A percentile compares a stretch with the other conserved stretches of the same genome.
Evolutionary conservation across 2,113 vertebrate genomes (phyloP).

Genomic region (Scatophagus argus): DNA sequence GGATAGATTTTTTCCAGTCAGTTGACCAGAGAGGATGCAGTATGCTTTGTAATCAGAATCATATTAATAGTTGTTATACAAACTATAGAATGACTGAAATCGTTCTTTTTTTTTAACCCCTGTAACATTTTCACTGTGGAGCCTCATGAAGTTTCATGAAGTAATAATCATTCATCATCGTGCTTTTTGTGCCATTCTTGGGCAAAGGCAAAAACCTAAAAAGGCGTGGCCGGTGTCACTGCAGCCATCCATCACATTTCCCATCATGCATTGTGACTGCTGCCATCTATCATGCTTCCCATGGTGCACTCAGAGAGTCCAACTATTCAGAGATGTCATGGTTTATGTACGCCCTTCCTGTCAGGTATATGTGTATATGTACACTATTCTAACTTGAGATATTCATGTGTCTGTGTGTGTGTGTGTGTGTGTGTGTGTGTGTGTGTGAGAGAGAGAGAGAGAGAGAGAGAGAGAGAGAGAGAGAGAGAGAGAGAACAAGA

Average conservation of each 20-base stretch:
- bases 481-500: too few species aligned
- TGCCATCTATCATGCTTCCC: conserved; percentile 60
- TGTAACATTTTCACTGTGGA: conserved; percentile 20
- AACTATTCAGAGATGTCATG: conserved; percentile 47
- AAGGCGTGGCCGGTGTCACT: conserved; percentile 59
- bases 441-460: conserved; percentile 30
- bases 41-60: conserved; percentile 9
- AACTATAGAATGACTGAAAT: background rate
- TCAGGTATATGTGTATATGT: conserved; percentile 44
- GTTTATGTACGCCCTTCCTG: conserved; percentile 37
- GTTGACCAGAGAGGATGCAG: background rate
- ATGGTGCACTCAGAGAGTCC: conserved; percentile 26
- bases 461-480: too few species aligned
- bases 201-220: conserved; percentile 55
- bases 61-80: conserved; percentile 2
- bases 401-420: conserved; percentile 15
- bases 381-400: conserved; percentile 41
- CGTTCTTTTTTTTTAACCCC: conserved; percentile 17
- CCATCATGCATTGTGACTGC: conserved; percentile 53
- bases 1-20: conserved; percentile 8
- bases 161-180: conserved; percentile 65
- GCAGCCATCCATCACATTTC: conserved; percentile 66
- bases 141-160: conserved; percentile 51
- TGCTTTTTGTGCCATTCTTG: conserved; percentile 33
- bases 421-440: too few species aligned